Evolutionary conservation across 2,797 vertebrate species (phyloP), one percentile per base, ranked within the genome.

Genomic region (Notolepis coatsorum): DNA sequence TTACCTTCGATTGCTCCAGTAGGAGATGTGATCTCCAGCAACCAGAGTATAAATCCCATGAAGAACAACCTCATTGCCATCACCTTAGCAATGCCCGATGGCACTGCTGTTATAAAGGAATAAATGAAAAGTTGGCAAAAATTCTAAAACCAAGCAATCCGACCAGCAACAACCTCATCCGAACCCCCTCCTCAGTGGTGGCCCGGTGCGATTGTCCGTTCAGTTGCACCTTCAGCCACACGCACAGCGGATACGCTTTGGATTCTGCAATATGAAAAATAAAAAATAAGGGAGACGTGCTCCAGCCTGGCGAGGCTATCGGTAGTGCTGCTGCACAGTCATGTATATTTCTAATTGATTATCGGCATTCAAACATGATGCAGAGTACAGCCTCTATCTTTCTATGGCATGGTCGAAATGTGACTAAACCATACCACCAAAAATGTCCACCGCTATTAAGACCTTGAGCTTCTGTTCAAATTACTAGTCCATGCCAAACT

Each of bases 61-160:
- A 53, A 88, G 84, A 93, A 23, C 88, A 84, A 83, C 72, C 89
- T 88, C 79, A 88, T 84, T 76, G 89, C 88, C 89, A 91, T 83
- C 90, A 92, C 91, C 89, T 58, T 86, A 88, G 82, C 88, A 88
- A 84, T 84, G 88, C 83, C 84, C 81, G 76, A 65, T 66, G 85
- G 81, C 90, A 91, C 84, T 54, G 85, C 84, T 73, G 77, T 78
- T 82, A 69, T 70, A 74, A 84, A 72, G 74, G 65, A 82, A 85
- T 51, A 61, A 64, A 78, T 75, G 75, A 67, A 86, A 88, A 90
- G 91, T 89, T 90, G 87, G 66, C 80, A 47, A 74, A 68, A 75
- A 86, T 81, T 80, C 55, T 76, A 21, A 42, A 68, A 82, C 49
- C 84, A 67, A 89, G 67, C 65, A 65, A 73, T 60, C 68, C 79